Base-by-base conservation (phyloP, 2,888 invertebrate genomes). In the Andrena hattorfiana region DNA sequence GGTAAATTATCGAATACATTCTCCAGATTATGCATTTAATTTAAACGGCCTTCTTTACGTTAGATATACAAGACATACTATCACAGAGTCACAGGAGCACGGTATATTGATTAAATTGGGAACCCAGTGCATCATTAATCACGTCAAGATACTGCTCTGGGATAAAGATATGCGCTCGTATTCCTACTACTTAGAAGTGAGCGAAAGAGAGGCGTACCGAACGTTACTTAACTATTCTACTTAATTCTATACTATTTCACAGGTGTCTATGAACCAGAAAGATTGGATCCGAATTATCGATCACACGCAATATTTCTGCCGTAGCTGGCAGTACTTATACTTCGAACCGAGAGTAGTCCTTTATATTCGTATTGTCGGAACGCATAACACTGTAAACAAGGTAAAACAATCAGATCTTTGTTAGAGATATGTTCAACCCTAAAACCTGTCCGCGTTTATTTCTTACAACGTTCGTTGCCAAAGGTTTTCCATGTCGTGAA, bases 321-420 rank as follows among this genome's bases (percentile, higher is more conserved):
- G 99, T 81, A 99, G 99, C 23, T 99, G 98, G 98, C 99, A 99
- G 95, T 97, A 96, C 93, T 96, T 99, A 67, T 99, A 98, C 95
- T 99, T 99, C 94, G 96, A 97, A 88, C 96, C 97, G 49, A 95
- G 98, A 79, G 99, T 99, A 72, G 98, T 99, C 83, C 97, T 97
- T 94, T 98, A 96, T 93, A 96, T 98, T 87, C 96, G 96, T 89
- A 95, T 97, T 81, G 96, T 97, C 72, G 99, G 99, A 89, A 99
- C 99, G 26, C 97, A 98, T 94, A 99, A 99, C 94, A 98, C 99
- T 20, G 98, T 98, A 32, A 99, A 99, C 94, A 97, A 98, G 95
- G 98, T 97, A 69, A 68, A 28, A 42, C 23, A 23, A 74, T 13
- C 10, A 16, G 7, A 7, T 62, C n/a, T n/a, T 2, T 10, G 23